Base-by-base conservation (phyloP, 1,140 invertebrate species). In the Trachelipus rathkii region DNA sequence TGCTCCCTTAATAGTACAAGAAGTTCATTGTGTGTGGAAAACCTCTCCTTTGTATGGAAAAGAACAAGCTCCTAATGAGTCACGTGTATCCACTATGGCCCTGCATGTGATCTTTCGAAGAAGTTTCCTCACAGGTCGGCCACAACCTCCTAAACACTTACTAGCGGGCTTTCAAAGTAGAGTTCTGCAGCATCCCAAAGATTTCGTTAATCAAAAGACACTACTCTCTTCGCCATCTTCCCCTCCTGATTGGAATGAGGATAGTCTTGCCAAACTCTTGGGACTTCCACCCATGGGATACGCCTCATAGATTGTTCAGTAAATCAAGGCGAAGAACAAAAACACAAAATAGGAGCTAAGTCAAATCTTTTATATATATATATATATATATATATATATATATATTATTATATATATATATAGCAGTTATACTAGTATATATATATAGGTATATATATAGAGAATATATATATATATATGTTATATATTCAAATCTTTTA, bases 331-430 rank as follows among this genome's bases (percentile, higher is more conserved):
- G 33, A 33, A 33, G 33, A 6, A 33, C 33, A 33, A 33, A 33
- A 33, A 33, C 33, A 33, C 33, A 33, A 33, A 33, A 33, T 33
- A 33, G 33, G 33, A 33, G 33, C 33, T 33, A 33, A 33, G 33
- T 33, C 33, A 33, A 33, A 33, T 33, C 33, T 33, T 33, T 33
- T 33, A 33, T 33, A 33, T 33, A 33, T 33, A 33, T 33, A 33
- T 60, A 60, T 60, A 21, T 60, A 60, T 60, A 60, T 21, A 60
- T 60, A 21, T 60, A 60, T 60, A 21, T 60, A 60, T 60, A 60
- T 60, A 60, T 60, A 21, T 60, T 3, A 3, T 2, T 60, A 60
- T 60, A 21, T n/a, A 60, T 60, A 21, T 60, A 60, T 60, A 21
- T 60, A 60, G n/a, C n/a, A n/a, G n/a, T n/a, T n/a, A n/a, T n/a